A percentile compares a stretch with the other conserved stretches of the same genome.
Conservation (phyloP, 2,797 vertebrate species). For the Enteromius radiatus region DNA sequence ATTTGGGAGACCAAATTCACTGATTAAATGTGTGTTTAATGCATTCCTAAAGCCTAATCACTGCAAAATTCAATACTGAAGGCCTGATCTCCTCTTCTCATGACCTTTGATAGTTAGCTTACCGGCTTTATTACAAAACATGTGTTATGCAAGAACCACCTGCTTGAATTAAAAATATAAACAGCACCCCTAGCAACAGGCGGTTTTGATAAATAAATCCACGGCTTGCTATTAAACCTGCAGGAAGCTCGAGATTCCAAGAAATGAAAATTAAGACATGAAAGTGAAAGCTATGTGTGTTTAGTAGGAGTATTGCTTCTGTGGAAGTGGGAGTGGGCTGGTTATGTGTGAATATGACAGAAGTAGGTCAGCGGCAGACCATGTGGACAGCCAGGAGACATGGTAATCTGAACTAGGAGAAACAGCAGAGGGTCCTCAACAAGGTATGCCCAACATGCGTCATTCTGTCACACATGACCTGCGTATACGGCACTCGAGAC, state of each 20-base stretch:
- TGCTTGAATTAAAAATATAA: slow-evolving; percentile 62
- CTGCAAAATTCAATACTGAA: slow-evolving; percentile 29
- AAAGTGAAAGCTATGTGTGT: slow-evolving; percentile 27
- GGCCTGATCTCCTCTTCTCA: slow-evolving; percentile 18
- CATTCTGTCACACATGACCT: slow-evolving; percentile 27
- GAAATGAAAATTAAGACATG: slow-evolving; percentile 14
- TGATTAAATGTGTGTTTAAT: slow-evolving; percentile 20
- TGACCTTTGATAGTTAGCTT: slow-evolving; percentile 54
- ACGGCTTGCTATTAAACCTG: background rate
- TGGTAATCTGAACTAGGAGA: slow-evolving; percentile 17
- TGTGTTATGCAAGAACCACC: slow-evolving; percentile 66
- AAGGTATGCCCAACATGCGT: slow-evolving; percentile 23
- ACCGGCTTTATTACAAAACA: slow-evolving; percentile 36
- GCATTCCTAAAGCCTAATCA: slow-evolving; percentile 24
- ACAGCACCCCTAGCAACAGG: slow-evolving; percentile 44
- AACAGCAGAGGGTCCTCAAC: slow-evolving; percentile 10
- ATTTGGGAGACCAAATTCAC: slow-evolving; percentile 2
- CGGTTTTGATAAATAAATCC: slow-evolving; percentile 31
- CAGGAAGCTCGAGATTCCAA: slow-evolving; percentile 2
- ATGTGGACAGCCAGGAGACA: slow-evolving; percentile 8
- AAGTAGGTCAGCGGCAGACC: slow-evolving; percentile 26
- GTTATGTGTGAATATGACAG: background rate
- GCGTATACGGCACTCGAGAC: slow-evolving; percentile 24
- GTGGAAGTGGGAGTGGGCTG: background rate
- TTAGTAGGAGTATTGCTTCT: background rate